These are phyloP conservation scores for Zosterops borbonicus DNA, from an alignment of 2,113 vertebrate genomes.

Conservation along the genomic window DNA sequence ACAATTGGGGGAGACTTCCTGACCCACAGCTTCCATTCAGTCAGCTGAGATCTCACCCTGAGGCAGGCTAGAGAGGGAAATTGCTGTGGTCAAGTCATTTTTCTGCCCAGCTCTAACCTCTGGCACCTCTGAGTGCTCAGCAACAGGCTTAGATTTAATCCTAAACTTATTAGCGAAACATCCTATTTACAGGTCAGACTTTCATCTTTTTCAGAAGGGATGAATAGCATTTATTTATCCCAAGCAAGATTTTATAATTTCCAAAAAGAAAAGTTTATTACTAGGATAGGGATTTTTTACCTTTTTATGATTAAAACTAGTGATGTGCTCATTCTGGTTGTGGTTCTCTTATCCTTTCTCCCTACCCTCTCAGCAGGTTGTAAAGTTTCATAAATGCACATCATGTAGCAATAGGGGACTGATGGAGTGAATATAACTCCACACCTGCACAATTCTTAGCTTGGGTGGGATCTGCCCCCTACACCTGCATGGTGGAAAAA, in stretches of 20 bases:
- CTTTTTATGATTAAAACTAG: not conserved
- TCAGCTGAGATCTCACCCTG: not conserved
- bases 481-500: not conserved
- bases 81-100: accelerated
- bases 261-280: not conserved
- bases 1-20: not conserved
- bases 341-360: not conserved
- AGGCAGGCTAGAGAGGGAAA: not conserved
- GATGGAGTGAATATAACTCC: not conserved
- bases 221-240: not conserved
- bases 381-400: not conserved
- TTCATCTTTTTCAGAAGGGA: not conserved
- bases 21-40: not conserved
- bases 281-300: not conserved
- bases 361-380: not conserved
- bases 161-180: not conserved
- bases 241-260: not conserved
- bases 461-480: not conserved
- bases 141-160: not conserved
- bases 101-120: not conserved
- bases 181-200: not conserved
- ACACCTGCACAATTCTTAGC: accelerated
- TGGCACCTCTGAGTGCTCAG: not conserved
- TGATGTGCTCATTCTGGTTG: not conserved
- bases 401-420: accelerated